phyloP scores from a whole-genome alignment of 2,113 vertebrate species.

The Caretta caretta region DNA sequence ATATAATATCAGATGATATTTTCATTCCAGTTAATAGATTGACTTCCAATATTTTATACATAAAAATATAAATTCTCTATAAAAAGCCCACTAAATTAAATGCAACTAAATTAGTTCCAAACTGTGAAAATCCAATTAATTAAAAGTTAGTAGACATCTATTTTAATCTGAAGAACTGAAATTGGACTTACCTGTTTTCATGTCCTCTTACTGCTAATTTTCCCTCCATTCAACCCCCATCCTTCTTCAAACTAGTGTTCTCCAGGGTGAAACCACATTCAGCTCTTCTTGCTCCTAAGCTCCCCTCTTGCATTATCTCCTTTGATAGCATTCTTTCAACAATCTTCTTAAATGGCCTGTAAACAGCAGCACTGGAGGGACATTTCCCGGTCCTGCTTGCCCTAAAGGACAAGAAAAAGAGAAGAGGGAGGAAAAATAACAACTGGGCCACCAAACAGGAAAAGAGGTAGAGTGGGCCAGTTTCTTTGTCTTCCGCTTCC shows the following conservation, averaged over 20 bases:
- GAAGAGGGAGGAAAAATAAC: background rate
- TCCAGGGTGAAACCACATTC: background rate
- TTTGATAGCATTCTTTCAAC: background rate
- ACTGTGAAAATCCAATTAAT: background rate
- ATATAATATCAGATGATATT: background rate
- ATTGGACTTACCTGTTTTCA: background rate
- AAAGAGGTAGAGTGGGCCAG: rapidly evolving
- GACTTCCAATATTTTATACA: background rate
- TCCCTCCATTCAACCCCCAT: background rate
- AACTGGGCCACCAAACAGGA: background rate
- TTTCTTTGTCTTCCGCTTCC: background rate
- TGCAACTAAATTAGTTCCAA: background rate
- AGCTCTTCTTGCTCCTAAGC: background rate
- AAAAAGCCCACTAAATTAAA: background rate
- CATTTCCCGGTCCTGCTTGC: background rate
- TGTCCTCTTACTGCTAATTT: background rate
- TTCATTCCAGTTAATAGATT: background rate
- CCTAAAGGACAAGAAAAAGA: background rate
- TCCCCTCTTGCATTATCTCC: background rate
- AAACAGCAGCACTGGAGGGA: background rate
- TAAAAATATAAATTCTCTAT: background rate
- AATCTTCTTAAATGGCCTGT: background rate
- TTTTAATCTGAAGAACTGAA: background rate
- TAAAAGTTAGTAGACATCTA: background rate
- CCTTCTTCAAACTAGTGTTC: background rate